These are phyloP conservation scores for Psettodes erumei DNA, from an alignment of 2,113 vertebrate species.

Conservation along the genomic window DNA sequence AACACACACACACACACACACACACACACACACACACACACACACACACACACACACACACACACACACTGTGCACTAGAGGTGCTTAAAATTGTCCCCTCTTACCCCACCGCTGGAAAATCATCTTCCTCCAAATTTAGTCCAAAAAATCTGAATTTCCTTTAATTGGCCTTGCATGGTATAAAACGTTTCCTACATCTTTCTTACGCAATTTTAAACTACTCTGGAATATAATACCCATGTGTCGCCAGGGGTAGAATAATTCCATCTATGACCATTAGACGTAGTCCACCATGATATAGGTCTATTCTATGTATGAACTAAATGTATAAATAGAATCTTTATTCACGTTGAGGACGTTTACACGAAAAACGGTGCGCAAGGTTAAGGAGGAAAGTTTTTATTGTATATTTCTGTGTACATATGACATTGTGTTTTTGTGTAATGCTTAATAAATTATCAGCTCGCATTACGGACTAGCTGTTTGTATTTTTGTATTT, in stretches of 20 bases:
- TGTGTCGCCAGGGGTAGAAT: conserved; percentile 80
- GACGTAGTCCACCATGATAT: conserved; percentile 86
- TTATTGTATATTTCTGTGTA: conserved; percentile 78
- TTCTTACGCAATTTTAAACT: conserved; percentile 8
- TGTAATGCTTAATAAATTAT: conserved; percentile 84
- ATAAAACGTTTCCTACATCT: conserved; percentile 16
- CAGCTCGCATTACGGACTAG: conserved; percentile 66
- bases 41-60: neutral
- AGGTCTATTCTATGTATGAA: conserved; percentile 76
- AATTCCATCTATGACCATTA: conserved; percentile 84
- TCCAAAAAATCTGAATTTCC: conserved; percentile 11
- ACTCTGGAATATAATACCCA: conserved; percentile 35
- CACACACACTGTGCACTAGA: neutral
- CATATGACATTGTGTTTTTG: conserved; percentile 77
- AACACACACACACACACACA: neutral
- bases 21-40: neutral
- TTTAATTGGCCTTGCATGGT: conserved; percentile 63
- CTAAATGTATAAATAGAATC: conserved; percentile 55
- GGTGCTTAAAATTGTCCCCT: conserved; percentile 2
- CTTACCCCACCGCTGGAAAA: neutral
- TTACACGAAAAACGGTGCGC: conserved; percentile 39
- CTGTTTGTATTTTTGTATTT: conserved; percentile 47
- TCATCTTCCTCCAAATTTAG: conserved; percentile 19
- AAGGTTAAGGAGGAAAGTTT: conserved; percentile 63
- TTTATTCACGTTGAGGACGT: conserved; percentile 54